phyloP scores from a whole-genome alignment of 2,888 invertebrate genomes.

The Sarcophaga variegata region DNA sequence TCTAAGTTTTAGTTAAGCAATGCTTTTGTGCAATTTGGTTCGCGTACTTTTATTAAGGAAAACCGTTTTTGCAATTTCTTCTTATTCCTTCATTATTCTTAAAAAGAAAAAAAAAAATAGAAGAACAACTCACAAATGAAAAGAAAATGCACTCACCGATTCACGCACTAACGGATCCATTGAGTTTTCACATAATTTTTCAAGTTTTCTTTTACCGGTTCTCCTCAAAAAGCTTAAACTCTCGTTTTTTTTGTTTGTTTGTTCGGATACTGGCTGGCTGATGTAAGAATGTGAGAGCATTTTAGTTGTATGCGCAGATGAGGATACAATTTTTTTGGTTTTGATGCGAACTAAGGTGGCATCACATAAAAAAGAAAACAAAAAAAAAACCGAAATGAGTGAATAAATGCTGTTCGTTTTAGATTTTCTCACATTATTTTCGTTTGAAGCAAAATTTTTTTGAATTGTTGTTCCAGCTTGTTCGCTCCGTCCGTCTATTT shows the following conservation, averaged over 20 bases:
- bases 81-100: neutral
- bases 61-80: constrained; percentile 10
- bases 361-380: too few species aligned
- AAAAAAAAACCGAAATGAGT: neutral
- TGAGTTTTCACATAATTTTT: constrained; percentile 45
- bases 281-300: too few species aligned
- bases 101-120: neutral
- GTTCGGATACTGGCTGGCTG: too few species aligned
- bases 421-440: constrained; percentile 56
- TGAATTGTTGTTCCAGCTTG: neutral
- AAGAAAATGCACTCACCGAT: neutral
- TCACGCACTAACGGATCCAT: constrained; percentile 15
- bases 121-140: neutral
- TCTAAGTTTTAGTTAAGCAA: neutral
- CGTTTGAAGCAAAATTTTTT: constrained; percentile 33
- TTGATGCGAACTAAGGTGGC: too few species aligned
- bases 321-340: too few species aligned
- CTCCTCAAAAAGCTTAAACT: constrained; percentile 34
- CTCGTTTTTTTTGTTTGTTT: neutral
- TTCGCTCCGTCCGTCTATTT: too few species aligned
- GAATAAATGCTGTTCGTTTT: constrained; percentile 42
- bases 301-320: too few species aligned
- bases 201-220: constrained; percentile 36
- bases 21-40: constrained; percentile 30
- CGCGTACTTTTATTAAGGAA: neutral